Evolutionary conservation across 2,113 vertebrate species (phyloP).

Genomic region (Machaerirhynchus nigripectus): DNA sequence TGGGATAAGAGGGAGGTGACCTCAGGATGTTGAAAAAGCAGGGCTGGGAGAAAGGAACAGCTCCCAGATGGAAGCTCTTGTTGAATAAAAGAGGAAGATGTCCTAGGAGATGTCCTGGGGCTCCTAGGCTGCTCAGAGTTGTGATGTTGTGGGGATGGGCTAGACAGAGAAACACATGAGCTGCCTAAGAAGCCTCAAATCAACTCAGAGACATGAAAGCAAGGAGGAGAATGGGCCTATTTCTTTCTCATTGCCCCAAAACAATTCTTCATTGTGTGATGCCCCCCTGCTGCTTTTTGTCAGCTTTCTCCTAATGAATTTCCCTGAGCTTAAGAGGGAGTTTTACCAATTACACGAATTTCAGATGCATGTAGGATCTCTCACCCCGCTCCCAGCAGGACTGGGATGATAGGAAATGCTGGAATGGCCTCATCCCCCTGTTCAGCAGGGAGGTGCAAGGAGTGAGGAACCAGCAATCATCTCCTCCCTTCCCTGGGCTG

Average conservation of each 20-base stretch:
- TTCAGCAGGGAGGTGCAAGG: not conserved
- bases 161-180: not conserved
- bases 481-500: not conserved
- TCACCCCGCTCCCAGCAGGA: not conserved
- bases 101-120: not conserved
- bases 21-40: not conserved
- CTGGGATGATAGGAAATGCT: not conserved
- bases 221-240: not conserved
- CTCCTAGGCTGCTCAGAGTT: not conserved
- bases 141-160: not conserved
- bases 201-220: not conserved
- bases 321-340: not conserved
- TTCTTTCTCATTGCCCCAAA: not conserved
- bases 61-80: not conserved
- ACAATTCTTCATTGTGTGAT: not conserved
- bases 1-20: not conserved
- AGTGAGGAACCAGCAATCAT: not conserved
- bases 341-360: not conserved
- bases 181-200: not conserved
- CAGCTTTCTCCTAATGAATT: slow-evolving; percentile 1
- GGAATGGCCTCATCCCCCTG: not conserved
- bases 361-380: not conserved
- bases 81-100: not conserved
- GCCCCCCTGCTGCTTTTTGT: slow-evolving; percentile 20
- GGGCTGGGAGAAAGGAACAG: not conserved